Conservation (phyloP, 2,113 vertebrate genomes). For the Oncorhynchus masou region DNA sequence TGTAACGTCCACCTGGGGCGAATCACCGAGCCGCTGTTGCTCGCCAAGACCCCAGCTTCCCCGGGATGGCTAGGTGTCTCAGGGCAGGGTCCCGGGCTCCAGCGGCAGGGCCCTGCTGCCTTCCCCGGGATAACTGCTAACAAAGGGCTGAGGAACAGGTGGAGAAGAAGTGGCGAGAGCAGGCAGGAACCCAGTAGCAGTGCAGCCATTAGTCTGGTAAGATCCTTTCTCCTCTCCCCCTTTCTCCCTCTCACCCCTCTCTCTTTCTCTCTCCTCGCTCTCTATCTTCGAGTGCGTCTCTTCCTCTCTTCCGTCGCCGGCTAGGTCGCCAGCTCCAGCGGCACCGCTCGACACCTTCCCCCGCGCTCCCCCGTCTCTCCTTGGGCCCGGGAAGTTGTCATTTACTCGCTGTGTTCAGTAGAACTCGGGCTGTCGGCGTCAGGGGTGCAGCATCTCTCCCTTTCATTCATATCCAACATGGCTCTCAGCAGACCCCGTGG, state of each 20-base stretch:
- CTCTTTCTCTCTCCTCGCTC: slow-evolving; percentile 42
- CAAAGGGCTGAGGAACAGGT: slow-evolving; percentile 87
- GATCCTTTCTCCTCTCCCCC: slow-evolving; percentile 70
- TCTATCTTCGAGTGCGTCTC: slow-evolving; percentile 45
- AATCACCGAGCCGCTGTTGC: slow-evolving; percentile 58
- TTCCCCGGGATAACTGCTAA: slow-evolving; percentile 79
- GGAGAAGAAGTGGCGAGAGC: slow-evolving; percentile 73
- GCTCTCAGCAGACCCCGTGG: slow-evolving; percentile 78
- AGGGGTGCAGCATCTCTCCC: slow-evolving; percentile 76
- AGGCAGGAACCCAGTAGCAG: slow-evolving; percentile 74
- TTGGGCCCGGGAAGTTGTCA: slow-evolving; percentile 77
- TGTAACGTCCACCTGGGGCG: slow-evolving; percentile 60
- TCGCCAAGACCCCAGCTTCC: slow-evolving; percentile 58
- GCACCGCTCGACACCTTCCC: slow-evolving; percentile 77
- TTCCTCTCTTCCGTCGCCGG: slow-evolving; percentile 55
- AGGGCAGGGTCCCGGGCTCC: slow-evolving; percentile 35
- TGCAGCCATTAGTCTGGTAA: slow-evolving; percentile 81
- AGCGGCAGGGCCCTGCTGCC: slow-evolving; percentile 55
- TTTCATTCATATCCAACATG: slow-evolving; percentile 87
- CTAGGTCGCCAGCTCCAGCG: slow-evolving; percentile 74
- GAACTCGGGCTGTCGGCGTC: slow-evolving; percentile 72
- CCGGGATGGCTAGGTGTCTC: slow-evolving; percentile 55
- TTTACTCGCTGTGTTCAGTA: slow-evolving; percentile 77
- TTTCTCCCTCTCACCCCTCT: slow-evolving; percentile 64
- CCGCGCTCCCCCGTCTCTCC: slow-evolving; percentile 78